Evolutionary conservation across 2,888 invertebrate species (phyloP).

Genomic region (Euspilapteryx auroguttella): DNA sequence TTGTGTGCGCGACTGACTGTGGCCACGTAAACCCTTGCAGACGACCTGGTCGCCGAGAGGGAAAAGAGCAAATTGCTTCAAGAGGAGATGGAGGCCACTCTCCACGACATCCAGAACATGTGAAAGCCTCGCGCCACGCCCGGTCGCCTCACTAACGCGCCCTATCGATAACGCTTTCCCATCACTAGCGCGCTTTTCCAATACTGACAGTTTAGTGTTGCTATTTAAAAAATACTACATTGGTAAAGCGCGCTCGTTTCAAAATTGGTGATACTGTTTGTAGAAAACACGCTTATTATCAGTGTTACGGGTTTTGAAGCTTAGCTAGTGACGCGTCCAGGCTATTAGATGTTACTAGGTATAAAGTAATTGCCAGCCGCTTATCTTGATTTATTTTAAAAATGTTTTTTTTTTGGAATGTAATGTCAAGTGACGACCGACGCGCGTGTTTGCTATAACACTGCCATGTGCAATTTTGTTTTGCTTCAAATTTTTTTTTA

Average conservation of each 20-base stretch:
- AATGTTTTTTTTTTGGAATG: constrained; percentile 11
- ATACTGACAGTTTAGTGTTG: constrained; percentile 10
- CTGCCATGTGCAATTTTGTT: constrained; percentile 56
- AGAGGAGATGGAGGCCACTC: constrained; percentile 98
- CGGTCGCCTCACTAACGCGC: constrained; percentile 8
- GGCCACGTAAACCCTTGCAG: constrained; percentile 68
- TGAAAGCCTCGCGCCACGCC: constrained; percentile 59
- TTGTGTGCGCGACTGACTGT: constrained; percentile 43
- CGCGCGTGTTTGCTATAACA: constrained; percentile 47
- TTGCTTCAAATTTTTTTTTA: constrained; percentile 34
- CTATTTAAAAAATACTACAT: constrained; percentile 11
- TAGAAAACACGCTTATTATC: too few species aligned
- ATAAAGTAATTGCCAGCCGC: constrained; percentile 57
- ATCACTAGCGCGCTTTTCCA: constrained; percentile 12
- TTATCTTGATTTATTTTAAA: constrained; percentile 16
- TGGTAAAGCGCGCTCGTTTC: constrained; percentile 6
- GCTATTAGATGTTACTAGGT: constrained; percentile 42
- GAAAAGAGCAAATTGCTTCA: constrained; percentile 95
- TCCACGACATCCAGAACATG: constrained; percentile 99
- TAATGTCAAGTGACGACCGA: constrained; percentile 24
- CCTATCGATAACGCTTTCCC: constrained; percentile 8
- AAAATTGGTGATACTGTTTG: not conserved
- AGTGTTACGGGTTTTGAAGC: too few species aligned
- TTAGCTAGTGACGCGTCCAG: constrained; percentile 32
- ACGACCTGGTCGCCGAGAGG: constrained; percentile 92